Evolutionary conservation across 1,140 invertebrate species (phyloP).

Genomic region (Chymomyza costata): DNA sequence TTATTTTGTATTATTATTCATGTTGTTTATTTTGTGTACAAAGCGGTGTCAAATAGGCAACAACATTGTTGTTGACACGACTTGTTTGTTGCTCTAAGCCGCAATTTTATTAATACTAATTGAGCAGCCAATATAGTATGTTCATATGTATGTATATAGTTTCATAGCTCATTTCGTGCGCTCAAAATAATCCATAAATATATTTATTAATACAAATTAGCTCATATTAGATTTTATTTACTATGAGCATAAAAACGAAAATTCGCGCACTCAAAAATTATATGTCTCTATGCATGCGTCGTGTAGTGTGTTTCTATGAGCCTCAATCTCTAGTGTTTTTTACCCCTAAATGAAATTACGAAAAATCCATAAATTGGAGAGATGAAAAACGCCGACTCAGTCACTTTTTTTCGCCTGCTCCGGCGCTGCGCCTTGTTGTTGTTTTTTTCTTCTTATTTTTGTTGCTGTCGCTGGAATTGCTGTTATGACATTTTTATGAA

Average conservation of each 20-base stretch:
- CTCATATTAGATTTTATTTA: too few relatives aligned
- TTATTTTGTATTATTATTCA: conserved; percentile 68
- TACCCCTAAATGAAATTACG: conserved; percentile 45
- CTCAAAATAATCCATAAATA: too few relatives aligned
- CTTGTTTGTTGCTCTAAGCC: too few relatives aligned
- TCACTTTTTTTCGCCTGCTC: conserved; percentile 33
- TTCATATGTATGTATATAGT: conserved; percentile 2
- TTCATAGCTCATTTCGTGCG: neutral
- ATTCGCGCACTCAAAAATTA: too few relatives aligned
- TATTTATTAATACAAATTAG: conserved; percentile 49
- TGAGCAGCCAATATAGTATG: too few relatives aligned
- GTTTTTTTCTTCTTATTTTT: conserved; percentile 20
- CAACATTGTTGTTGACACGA: neutral
- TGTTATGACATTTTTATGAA: conserved; percentile 75
- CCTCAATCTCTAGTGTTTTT: conserved; percentile 16
- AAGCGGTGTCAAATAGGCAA: conserved; percentile 25
- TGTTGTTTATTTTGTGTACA: conserved; percentile 36
- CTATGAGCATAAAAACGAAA: too few relatives aligned
- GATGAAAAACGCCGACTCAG: conserved; percentile 69
- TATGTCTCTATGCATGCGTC: conserved; percentile 1
- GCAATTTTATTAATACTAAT: too few relatives aligned
- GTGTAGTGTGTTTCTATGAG: neutral
- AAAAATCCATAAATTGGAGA: conserved; percentile 66
- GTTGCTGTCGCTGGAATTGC: conserved; percentile 55
- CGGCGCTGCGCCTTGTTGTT: conserved; percentile 24